Evolutionary conservation across 2,888 invertebrate genomes (phyloP), one percentile per base, ranked within the genome.

Genomic region (Chloroclysta siterata): DNA sequence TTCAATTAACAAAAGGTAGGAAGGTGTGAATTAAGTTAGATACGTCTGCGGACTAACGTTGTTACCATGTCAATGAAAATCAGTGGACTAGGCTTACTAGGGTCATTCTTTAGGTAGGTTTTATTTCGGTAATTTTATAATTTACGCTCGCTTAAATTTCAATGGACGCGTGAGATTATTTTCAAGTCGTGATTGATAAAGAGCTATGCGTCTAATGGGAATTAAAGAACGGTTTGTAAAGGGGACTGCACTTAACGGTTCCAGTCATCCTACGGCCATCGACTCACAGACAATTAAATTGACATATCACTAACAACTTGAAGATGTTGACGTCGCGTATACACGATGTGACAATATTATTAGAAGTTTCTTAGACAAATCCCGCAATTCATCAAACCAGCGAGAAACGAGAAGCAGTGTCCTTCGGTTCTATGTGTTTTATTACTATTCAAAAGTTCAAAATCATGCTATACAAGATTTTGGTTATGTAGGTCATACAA

Each of bases 241-340:
- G 72, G 70, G 68, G 71, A 75, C 65, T 79, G 78, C 76, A 81
- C 77, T 81, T 78, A 82, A 79, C 82, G 79, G 82, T 59, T 62
- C 55, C 62, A 65, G 63, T 81, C 77, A 73, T 39, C 36, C 36
- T 78, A 83, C 88, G 89, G 89, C 89, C 89, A 89, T 86, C 87
- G 89, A 88, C 89, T 82, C 79, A 66, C 74, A 76, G 83, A 84
- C 85, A 88, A 89, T 87, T 87, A 85, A 84, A 87, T 84, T 79
- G 79, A 80, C 81, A 82, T 64, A 56, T 58, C 50, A 61, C 47
- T 41, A 57, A 69, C 70, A 72, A 72, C 63, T 66, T 73, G 59
- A 69, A 61, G 60, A 70, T 62, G 42, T 63, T 48, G 14, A 60
- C 54, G 47, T 42, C 1, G 53, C 41, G 47, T 52, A 51, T 54